A percentile compares a stretch with the other conserved stretches of the same genome.
phyloP scores from a whole-genome alignment of 1,140 invertebrate genomes.

The Drosophila ambigua region DNA sequence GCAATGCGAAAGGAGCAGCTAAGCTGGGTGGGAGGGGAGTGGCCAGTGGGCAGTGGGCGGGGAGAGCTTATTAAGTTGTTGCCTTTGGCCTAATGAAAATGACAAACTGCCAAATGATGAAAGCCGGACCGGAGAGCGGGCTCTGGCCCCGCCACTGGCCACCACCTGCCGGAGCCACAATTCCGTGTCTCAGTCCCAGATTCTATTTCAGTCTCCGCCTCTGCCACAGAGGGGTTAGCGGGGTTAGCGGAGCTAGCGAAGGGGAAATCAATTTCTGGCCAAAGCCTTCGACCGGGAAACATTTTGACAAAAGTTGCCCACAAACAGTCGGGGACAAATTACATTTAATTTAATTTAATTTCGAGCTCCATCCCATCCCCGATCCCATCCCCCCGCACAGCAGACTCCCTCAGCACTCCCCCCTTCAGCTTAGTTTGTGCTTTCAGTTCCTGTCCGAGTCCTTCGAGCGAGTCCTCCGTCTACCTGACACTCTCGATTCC shows the following conservation, averaged over 20 bases:
- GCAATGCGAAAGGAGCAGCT: neutral
- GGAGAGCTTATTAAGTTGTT: constrained; percentile 44
- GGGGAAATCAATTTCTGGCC: constrained; percentile 32
- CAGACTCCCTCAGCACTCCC: too few species aligned
- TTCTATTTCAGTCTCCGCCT: constrained; percentile 9
- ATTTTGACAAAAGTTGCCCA: constrained; percentile 61
- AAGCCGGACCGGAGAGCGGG: neutral
- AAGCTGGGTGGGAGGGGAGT: neutral
- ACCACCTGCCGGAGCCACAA: neutral
- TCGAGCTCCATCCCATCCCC: constrained; percentile 13
- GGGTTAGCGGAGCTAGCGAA: too few species aligned
- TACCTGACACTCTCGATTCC: constrained; percentile 47
- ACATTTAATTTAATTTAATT: constrained; percentile 78
- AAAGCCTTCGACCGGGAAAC: constrained; percentile 9
- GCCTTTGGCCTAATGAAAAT: constrained; percentile 41
- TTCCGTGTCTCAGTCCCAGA: neutral
- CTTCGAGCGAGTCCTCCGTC: constrained; percentile 2
- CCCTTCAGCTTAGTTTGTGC: too few species aligned
- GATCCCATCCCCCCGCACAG: too few species aligned
- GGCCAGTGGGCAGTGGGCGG: too few species aligned
- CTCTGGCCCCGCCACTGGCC: constrained; percentile 12
- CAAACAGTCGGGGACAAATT: constrained; percentile 71
- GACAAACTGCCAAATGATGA: constrained; percentile 45
- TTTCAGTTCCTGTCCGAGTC: too few species aligned
- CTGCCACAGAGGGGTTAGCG: neutral